These are phyloP conservation scores for Poicephalus meyeri DNA, from an alignment of 2,113 vertebrate species.

Conservation along the genomic window DNA sequence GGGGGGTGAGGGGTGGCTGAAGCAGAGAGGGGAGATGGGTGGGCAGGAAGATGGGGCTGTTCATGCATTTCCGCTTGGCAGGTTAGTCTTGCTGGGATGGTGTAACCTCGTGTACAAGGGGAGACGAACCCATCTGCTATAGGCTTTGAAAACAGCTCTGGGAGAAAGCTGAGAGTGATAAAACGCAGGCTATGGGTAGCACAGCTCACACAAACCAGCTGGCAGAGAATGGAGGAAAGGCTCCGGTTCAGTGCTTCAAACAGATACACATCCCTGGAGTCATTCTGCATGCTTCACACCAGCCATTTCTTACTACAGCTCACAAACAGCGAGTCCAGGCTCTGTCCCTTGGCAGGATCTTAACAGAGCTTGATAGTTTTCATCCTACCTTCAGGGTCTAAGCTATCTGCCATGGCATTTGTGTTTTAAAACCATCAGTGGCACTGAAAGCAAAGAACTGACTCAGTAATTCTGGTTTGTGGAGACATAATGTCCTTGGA, in stretches of 20 bases:
- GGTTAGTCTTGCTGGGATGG: background rate
- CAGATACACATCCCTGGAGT: background rate
- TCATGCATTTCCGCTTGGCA: background rate
- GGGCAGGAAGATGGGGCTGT: background rate
- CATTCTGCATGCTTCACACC: background rate
- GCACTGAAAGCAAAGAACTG: constrained; percentile 30
- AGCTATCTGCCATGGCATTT: background rate
- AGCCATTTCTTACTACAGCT: background rate
- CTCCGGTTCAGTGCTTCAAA: background rate
- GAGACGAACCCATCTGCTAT: background rate
- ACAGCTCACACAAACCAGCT: background rate
- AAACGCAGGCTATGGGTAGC: background rate
- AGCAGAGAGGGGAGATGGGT: background rate
- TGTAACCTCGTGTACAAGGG: background rate
- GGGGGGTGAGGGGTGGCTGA: background rate
- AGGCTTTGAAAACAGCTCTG: constrained; percentile 1
- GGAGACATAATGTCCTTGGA: constrained; percentile 28
- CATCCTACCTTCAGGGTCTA: background rate
- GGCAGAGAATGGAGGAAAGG: background rate
- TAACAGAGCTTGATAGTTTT: background rate
- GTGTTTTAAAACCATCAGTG: background rate
- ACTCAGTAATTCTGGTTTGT: constrained; percentile 47
- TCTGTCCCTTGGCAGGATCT: background rate
- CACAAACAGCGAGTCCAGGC: background rate
- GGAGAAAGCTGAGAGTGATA: background rate